Evolutionary conservation across 92 coral and sea anemone species (phyloP).

Genomic region (Porites divaricata): DNA sequence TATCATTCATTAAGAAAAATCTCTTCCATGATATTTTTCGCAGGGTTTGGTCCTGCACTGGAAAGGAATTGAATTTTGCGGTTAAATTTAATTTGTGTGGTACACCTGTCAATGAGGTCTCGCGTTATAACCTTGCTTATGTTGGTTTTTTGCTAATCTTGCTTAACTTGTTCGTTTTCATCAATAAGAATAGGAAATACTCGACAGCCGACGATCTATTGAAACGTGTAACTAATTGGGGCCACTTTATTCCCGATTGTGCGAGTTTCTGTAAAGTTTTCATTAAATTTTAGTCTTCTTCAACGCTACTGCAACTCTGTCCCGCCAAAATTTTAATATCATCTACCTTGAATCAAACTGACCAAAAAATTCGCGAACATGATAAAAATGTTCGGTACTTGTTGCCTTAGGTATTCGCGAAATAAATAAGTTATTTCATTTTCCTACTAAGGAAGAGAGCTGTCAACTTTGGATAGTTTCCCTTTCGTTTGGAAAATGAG

Average conservation of each 20-base stretch:
- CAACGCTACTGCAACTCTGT: neutral
- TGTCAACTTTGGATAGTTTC: conserved; percentile 43
- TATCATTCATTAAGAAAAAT: conserved; percentile 17
- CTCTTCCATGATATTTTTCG: neutral
- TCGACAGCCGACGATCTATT: conserved; percentile 42
- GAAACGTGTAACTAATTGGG: conserved; percentile 28
- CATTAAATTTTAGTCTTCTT: conserved; percentile 29
- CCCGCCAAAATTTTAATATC: conserved; percentile 9
- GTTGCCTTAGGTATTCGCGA: neutral
- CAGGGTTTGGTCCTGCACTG: conserved; percentile 9
- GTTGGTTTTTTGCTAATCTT: conserved; percentile 48
- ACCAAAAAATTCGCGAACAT: neutral
- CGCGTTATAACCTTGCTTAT: conserved; percentile 55
- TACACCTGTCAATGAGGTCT: conserved; percentile 37
- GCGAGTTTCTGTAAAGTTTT: conserved; percentile 30
- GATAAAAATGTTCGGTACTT: neutral
- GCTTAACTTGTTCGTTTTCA: conserved; percentile 36
- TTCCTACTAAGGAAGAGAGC: conserved; percentile 41
- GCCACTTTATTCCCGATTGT: conserved; percentile 22
- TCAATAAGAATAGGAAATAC: conserved; percentile 39
- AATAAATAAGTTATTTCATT: conserved; percentile 29
- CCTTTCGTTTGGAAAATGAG: conserved; percentile 50
- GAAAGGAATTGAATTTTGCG: conserved; percentile 49
- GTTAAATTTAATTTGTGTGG: conserved; percentile 25
- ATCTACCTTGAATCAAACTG: neutral